These are phyloP conservation scores for Aplysina aerophoba DNA, from an alignment of 37 sponge, comb jelly and placozoan genomes.

Conservation along the genomic window DNA sequence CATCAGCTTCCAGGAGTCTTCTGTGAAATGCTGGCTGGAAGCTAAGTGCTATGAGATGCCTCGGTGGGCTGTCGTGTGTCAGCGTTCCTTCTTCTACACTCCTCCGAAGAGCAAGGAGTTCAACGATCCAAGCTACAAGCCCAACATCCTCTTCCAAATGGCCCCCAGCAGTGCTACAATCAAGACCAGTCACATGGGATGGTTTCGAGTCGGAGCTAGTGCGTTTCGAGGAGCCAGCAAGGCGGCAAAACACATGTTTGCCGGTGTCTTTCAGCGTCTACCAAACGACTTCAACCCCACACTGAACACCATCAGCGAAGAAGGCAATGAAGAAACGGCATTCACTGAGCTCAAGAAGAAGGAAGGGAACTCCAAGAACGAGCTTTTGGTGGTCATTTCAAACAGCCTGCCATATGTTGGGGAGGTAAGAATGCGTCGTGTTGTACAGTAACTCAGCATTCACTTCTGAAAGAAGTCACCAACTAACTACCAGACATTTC, in stretches of 20 bases:
- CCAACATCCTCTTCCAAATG: slow-evolving; percentile 19
- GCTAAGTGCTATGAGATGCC: slow-evolving; percentile 35
- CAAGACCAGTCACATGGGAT: slow-evolving; percentile 14
- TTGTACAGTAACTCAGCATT: too few species aligned
- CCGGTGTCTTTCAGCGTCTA: neutral
- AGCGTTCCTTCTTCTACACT: slow-evolving; percentile 16
- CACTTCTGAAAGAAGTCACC: too few species aligned
- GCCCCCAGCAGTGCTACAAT: slow-evolving; percentile 18
- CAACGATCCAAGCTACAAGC: neutral
- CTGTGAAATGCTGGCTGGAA: slow-evolving; percentile 27
- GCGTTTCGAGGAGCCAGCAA: slow-evolving; percentile 8
- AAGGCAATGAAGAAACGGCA: neutral
- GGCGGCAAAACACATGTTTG: slow-evolving; percentile 35
- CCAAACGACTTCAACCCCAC: neutral
- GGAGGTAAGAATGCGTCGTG: slow-evolving; percentile 26
- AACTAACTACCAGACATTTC: too few species aligned
- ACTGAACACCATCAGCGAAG: slow-evolving; percentile 23
- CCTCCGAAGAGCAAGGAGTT: slow-evolving; percentile 23
- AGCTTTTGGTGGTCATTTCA: slow-evolving; percentile 12
- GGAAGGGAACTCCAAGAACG: neutral
- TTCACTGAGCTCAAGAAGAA: neutral
- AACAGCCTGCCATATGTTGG: slow-evolving; percentile 21
- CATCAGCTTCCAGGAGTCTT: slow-evolving; percentile 33
- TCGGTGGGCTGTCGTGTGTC: slow-evolving; percentile 18
- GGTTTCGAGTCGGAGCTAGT: slow-evolving; percentile 10